Evolutionary conservation across 2,113 vertebrate species (phyloP).

Genomic region (Phrynosoma blainvillii): DNA sequence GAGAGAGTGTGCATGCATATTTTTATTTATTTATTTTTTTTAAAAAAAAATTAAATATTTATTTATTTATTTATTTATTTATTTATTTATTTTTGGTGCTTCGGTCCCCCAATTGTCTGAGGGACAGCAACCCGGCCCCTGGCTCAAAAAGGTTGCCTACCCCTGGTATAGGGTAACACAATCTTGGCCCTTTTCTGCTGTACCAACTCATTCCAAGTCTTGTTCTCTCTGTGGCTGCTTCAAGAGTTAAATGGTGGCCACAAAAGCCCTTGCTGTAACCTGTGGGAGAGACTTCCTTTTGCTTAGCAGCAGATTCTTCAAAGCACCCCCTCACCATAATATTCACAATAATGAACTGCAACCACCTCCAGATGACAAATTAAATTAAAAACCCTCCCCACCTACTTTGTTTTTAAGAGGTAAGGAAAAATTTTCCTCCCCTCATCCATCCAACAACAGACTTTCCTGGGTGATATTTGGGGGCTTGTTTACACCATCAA

Average conservation of each 20-base stretch:
- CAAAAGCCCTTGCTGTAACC: background rate
- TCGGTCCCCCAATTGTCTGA: too few species aligned
- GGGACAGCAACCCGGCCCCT: too few species aligned
- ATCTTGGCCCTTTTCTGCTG: background rate
- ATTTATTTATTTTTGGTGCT: too few species aligned
- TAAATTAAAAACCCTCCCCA: background rate
- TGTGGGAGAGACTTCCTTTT: background rate
- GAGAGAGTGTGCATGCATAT: too few species aligned
- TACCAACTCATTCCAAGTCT: background rate
- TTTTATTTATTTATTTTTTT: too few species aligned
- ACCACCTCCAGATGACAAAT: background rate
- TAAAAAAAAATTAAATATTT: too few species aligned
- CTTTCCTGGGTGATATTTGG: background rate
- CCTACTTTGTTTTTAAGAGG: background rate
- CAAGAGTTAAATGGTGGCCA: background rate
- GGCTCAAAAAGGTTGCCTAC: too few species aligned
- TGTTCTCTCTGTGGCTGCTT: background rate
- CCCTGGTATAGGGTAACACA: background rate
- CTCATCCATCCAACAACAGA: background rate
- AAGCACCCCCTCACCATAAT: background rate
- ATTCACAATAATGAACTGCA: background rate
- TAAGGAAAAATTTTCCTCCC: background rate
- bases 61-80: too few species aligned
- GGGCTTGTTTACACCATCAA: background rate
- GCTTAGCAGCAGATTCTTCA: background rate